Conservation (phyloP, 1,140 invertebrate species). For the Nilaparvata lugens region DNA sequence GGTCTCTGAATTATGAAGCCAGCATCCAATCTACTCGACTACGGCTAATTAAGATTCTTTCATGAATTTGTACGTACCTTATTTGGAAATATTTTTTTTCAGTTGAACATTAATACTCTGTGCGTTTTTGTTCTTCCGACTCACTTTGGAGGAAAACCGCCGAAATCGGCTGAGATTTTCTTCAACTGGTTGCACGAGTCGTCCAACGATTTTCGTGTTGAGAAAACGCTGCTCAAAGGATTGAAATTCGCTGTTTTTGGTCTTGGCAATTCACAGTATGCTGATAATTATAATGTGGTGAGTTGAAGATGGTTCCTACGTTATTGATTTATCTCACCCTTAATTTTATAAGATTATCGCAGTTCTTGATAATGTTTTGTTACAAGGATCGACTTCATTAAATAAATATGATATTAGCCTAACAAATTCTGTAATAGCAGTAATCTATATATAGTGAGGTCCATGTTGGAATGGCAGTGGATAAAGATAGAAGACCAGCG, state of each 20-base stretch:
- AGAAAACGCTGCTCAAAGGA: conserved; percentile 39
- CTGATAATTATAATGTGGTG: conserved; percentile 43
- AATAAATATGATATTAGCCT: no score
- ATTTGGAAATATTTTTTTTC: background rate
- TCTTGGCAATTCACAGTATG: conserved; percentile 48
- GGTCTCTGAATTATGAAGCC: background rate
- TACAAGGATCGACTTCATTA: no score
- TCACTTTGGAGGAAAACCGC: conserved; percentile 44
- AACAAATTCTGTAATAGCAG: no score
- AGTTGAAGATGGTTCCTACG: conserved; percentile 14
- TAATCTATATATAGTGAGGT: no score
- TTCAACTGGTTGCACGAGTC: conserved; percentile 45
- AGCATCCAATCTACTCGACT: no score
- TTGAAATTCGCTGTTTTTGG: conserved; percentile 47
- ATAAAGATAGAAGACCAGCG: no score
- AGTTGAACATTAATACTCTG: background rate
- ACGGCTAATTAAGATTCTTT: no score
- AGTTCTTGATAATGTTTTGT: conserved; percentile 1
- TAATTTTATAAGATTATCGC: background rate
- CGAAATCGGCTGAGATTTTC: conserved; percentile 42
- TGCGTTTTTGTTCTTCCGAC: conserved; percentile 46
- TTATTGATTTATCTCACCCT: background rate
- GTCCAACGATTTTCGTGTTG: conserved; percentile 45
- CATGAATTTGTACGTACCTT: background rate
- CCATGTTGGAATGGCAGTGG: no score